Base-by-base conservation (phyloP, 2,888 invertebrate genomes). In the Imbricaverruca yamaguchii region DNA sequence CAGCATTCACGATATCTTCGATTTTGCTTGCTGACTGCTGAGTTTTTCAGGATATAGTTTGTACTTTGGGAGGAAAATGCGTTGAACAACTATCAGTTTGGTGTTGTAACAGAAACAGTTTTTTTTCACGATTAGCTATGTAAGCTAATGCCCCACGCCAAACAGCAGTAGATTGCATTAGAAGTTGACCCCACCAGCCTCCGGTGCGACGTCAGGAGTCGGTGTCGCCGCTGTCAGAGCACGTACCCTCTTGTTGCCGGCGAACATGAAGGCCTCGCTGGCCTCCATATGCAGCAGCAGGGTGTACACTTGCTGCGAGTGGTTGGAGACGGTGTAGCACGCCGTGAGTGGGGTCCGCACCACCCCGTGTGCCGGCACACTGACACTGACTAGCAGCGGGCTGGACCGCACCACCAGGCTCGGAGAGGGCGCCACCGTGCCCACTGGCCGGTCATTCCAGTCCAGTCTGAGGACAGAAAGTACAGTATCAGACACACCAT, bases 261-360 rank as follows among this genome's bases (percentile, higher is more conserved):
- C 92, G 88, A 95, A 97, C 93, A 97, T 96, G 87, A 97, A 97
- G 69, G 93, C 93, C 87, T 97, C 96, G 82, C 92, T 93, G 12
- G 93, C 92, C 85, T 95, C 94, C 88, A 95, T 92, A 81, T 90
- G 90, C 67, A 94, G 88, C 84, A 91, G 91, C 63, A 95, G 88
- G 83, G 93, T 92, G 82, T 94, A 90, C 67, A 94, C 90, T 82
- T 90, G 90, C 80, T 90, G 89, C 0, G 93, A 92, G 84, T 92
- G 91, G 86, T 95, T 95, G 85, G 90, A 89, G 81, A 96, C 88
- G 84, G 90, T 90, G 86, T 94, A 93, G 81, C 90, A 90, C 15
- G 93, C 88, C n/a, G 91, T 89, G 11, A 83, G 61, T 8, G 83
- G 83, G 55, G 81, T 80, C 63, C 83, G 83, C 15, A 83, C 81